Conservation (phyloP, 2,888 invertebrate genomes). For the Aphidoletes aphidimyza region DNA sequence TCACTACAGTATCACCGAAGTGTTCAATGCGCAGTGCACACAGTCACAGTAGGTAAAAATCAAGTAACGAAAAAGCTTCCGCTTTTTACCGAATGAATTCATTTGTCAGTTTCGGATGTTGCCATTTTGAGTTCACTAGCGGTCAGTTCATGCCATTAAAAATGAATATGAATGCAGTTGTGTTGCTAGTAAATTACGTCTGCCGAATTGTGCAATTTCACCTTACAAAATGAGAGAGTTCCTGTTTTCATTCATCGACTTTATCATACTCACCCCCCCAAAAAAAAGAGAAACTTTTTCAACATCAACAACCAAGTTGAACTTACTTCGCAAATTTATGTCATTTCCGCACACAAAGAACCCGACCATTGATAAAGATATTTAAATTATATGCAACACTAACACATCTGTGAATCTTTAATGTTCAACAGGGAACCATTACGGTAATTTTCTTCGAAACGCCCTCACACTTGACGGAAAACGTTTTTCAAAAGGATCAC, state of each 20-base stretch:
- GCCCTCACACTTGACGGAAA: background rate
- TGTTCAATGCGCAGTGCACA: too few species aligned
- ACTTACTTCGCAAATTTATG: slow-evolving; percentile 22
- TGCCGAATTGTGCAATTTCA: slow-evolving; percentile 2
- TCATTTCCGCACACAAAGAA: background rate
- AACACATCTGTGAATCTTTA: background rate
- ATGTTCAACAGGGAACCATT: background rate
- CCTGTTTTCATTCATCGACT: slow-evolving; percentile 11
- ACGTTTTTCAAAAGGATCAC: background rate
- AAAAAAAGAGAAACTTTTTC: slow-evolving; percentile 10
- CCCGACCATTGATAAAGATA: slow-evolving; percentile 6
- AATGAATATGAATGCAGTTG: slow-evolving; percentile 6
- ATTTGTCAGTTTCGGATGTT: background rate
- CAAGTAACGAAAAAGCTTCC: background rate
- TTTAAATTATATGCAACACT: slow-evolving; percentile 1
- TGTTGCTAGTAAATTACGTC: background rate
- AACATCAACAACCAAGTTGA: background rate
- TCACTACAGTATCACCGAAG: background rate
- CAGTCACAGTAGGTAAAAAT: background rate
- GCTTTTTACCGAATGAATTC: background rate
- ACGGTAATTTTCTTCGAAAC: background rate
- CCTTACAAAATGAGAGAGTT: background rate
- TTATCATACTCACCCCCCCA: background rate
- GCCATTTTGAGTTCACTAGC: background rate
- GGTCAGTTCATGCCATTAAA: background rate